Evolutionary conservation across 2,888 invertebrate genomes (phyloP).

Genomic region (Melanostoma scalare): DNA sequence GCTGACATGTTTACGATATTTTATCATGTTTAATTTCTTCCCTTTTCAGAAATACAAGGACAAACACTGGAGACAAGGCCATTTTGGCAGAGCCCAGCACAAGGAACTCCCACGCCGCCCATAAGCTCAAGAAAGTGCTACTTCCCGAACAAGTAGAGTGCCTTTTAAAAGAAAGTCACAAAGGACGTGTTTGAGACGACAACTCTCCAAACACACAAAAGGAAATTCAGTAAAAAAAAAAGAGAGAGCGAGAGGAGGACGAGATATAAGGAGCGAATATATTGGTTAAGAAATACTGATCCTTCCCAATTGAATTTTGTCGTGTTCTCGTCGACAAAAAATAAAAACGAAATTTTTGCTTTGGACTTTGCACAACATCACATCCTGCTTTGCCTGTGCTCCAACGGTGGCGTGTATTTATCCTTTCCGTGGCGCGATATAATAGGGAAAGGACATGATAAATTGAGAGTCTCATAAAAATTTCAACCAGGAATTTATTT

Average conservation of each 20-base stretch:
- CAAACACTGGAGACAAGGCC: slow-evolving; percentile 49
- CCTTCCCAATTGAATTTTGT: slow-evolving; percentile 72
- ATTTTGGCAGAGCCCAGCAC: slow-evolving; percentile 22
- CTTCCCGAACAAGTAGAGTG: slow-evolving; percentile 53
- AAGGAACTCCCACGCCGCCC: slow-evolving; percentile 27
- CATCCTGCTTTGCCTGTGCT: slow-evolving; percentile 27
- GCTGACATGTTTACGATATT: slow-evolving; percentile 68
- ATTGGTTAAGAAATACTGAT: slow-evolving; percentile 59
- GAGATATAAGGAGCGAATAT: not conserved
- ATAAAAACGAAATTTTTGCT: slow-evolving; percentile 10
- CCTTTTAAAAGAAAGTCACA: slow-evolving; percentile 66
- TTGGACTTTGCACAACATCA: slow-evolving; percentile 57
- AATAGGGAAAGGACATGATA: slow-evolving; percentile 69
- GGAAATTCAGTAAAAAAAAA: not conserved
- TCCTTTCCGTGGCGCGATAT: slow-evolving; percentile 41
- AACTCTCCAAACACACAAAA: not conserved
- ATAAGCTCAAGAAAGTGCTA: slow-evolving; percentile 55
- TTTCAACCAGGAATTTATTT: slow-evolving; percentile 72
- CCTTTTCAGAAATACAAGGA: slow-evolving; percentile 51
- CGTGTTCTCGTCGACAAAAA: slow-evolving; percentile 19
- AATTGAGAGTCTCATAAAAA: slow-evolving; percentile 73
- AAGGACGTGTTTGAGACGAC: slow-evolving; percentile 55
- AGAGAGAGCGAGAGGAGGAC: not conserved
- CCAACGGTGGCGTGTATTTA: slow-evolving; percentile 30
- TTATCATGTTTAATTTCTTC: slow-evolving; percentile 61